A percentile compares a stretch with the other conserved stretches of the same genome.
Conservation (phyloP, 2,888 invertebrate species). For the Drosophila mayaguana region DNA sequence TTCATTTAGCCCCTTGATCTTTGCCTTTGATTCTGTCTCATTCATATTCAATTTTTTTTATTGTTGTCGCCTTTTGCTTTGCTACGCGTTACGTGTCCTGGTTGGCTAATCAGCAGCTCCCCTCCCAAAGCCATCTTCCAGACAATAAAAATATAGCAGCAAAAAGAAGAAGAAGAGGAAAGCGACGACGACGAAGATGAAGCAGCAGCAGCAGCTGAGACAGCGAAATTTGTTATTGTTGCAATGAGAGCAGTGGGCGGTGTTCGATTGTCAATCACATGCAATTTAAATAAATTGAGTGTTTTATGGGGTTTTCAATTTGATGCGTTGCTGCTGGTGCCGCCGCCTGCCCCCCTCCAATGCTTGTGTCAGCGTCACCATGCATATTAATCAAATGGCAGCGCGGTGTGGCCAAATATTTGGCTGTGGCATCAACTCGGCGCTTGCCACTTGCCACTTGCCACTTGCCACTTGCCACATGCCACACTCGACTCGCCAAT, state of each 20-base stretch:
- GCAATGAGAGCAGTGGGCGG: constrained; percentile 37
- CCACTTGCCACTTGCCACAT: not conserved
- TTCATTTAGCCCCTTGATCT: constrained; percentile 1
- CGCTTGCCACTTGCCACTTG: constrained; percentile 40
- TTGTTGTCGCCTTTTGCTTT: constrained; percentile 64
- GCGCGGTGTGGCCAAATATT: not conserved
- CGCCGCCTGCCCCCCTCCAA: not conserved
- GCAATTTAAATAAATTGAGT: constrained; percentile 82
- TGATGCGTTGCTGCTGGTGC: constrained; percentile 39
- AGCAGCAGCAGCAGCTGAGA: constrained; percentile 27
- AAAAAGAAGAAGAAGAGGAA: not conserved
- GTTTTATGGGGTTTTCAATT: constrained; percentile 82
- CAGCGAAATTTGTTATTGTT: constrained; percentile 58
- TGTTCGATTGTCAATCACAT: constrained; percentile 77
- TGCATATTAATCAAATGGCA: constrained; percentile 55
- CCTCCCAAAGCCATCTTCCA: not conserved
- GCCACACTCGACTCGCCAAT: not conserved
- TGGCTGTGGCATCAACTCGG: constrained; percentile 8
- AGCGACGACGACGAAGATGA: constrained; percentile 8
- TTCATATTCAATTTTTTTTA: constrained; percentile 78
- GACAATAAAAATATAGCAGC: constrained; percentile 13
- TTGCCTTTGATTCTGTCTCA: constrained; percentile 41
- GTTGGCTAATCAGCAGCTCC: constrained; percentile 68
- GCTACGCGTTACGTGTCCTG: constrained; percentile 73
- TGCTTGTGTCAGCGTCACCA: constrained; percentile 41